Evolutionary conservation across 2,113 vertebrate species (phyloP).

Genomic region (Apaloderma vittatum): DNA sequence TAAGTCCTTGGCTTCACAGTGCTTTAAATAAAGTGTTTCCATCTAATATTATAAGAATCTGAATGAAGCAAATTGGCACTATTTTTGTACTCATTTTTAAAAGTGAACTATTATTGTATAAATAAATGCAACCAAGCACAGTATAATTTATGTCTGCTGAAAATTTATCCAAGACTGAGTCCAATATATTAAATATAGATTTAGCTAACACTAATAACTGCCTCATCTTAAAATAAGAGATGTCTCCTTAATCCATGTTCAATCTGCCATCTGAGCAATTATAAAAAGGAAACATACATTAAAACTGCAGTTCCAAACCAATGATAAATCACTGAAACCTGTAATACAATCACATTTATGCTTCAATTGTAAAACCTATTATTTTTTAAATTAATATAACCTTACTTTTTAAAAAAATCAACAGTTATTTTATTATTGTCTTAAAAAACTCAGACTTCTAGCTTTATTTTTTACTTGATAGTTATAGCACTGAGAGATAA

Average conservation of each 20-base stretch:
- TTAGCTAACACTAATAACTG: not conserved
- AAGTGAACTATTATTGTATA: not conserved
- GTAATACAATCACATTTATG: not conserved
- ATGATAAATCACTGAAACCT: not conserved
- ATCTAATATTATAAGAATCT: not conserved
- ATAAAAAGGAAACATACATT: not conserved
- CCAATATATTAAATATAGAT: not conserved
- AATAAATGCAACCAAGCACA: slow-evolving; percentile 1
- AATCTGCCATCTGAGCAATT: not conserved
- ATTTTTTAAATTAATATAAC: not conserved
- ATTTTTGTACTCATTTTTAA: not conserved
- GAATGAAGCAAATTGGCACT: not conserved
- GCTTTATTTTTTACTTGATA: not conserved
- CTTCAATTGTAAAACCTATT: not conserved
- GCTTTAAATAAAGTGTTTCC: not conserved
- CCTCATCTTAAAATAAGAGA: not conserved
- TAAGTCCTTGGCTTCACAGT: not conserved
- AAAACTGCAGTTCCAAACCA: not conserved
- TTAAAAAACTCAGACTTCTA: not conserved
- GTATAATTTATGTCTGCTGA: not conserved
- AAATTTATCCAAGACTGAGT: not conserved
- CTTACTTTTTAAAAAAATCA: not conserved
- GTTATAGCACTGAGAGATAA: not conserved
- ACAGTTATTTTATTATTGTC: not conserved
- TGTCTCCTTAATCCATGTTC: not conserved